Evolutionary conservation across 2,113 vertebrate genomes (phyloP), one percentile per base, ranked within the genome.

Genomic region (Oxyruncus cristatus): DNA sequence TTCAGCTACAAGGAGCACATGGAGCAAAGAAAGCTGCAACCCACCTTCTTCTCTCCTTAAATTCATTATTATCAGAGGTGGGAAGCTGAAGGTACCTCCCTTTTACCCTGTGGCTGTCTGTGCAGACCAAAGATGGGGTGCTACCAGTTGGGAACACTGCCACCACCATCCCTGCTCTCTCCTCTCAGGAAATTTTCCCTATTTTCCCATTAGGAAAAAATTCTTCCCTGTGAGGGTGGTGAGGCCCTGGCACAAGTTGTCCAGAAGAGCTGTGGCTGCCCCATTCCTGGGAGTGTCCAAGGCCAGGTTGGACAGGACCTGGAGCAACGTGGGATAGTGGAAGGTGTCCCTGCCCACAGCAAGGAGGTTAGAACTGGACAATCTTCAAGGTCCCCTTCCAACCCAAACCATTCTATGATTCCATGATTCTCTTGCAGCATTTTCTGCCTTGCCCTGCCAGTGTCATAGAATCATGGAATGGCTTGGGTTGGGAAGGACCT

Each of bases 1-100:
- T n/a, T 3, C 0, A 5, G 70, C 32, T 17, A 0, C 2, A 22
- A 66, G 76, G 82, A 39, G 32, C 73, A 17, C 5, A 0, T 0
- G 32, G 41, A 67, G 73, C 17, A 12, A 14, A 53, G 4, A 12
- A n/a, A 23, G 42, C 2, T 12, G 9, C 16, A 70, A 52, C 4
- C 17, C 62, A 39, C 6, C 33, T 20, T 13, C 67, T 73, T 6
- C 37, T n/a, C 65, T n/a, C 37, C 49, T 21, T 6, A 13, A 53
- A 63, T 20, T 7, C 3, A 2, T 0, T 4, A 14, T 5, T 10
- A 10, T 27, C 52, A 37, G 65, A 49, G 35, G 35, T 33, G 44
- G 62, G 47, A 22, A 65, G 53, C 14, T 19, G 59, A n/a, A 14
- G 58, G 41, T 71, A 46, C 26, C 53, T 90, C 66, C 65, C 62